Conservation (phyloP, 2,113 vertebrate genomes). For the zebrafish (Danio rerio) region GRCz12tu NC_133198.1:38412501-38413000, state of each 20-base stretch:
- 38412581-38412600: neutral
- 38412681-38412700: slow-evolving; percentile 46
- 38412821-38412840: slow-evolving; percentile 15
- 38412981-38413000: slow-evolving; percentile 28
- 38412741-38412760: slow-evolving; percentile 48
- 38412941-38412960: slow-evolving; percentile 34
- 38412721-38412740: slow-evolving; percentile 43
- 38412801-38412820: slow-evolving; percentile 43
- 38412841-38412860: slow-evolving; percentile 25
- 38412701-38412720: slow-evolving; percentile 55
- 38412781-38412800: slow-evolving; percentile 49
- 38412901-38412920: slow-evolving; percentile 39
- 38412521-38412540: too few relatives aligned
- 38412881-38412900: slow-evolving; percentile 4
- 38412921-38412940: slow-evolving; percentile 37
- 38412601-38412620: neutral
- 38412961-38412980: slow-evolving; percentile 30
- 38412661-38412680: slow-evolving; percentile 30
- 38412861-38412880: neutral
- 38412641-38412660: neutral
- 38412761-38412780: slow-evolving; percentile 50
- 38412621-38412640: neutral
- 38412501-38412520: too few relatives aligned
- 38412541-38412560: too few relatives aligned
- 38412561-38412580: neutral